A percentile compares a stretch with the other conserved stretches of the same genome.
Evolutionary conservation across 92 coral and sea anemone species (phyloP).

Genomic region (Epizoanthus stellaris): DNA sequence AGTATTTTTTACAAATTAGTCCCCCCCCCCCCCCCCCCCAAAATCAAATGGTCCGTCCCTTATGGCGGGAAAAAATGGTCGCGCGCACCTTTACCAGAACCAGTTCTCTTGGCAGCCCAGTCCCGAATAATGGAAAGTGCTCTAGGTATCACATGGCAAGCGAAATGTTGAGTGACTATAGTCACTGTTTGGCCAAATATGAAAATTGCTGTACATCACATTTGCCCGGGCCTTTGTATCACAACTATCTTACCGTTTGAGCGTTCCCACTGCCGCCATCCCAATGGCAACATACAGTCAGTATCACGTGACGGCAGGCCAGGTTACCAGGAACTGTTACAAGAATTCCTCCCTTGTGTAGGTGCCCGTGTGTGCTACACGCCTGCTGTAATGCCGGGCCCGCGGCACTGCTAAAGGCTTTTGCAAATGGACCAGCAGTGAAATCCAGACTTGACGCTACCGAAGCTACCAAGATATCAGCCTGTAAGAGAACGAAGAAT

Average conservation of each 20-base stretch:
- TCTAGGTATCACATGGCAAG: too few relatives aligned
- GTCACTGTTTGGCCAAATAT: too few relatives aligned
- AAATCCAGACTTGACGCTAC: conserved; percentile 47
- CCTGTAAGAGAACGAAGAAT: conserved; percentile 32
- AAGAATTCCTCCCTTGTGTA: conserved; percentile 51
- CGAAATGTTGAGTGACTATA: too few relatives aligned
- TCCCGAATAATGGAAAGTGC: too few relatives aligned
- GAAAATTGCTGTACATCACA: too few relatives aligned
- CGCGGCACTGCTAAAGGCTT: conserved; percentile 53
- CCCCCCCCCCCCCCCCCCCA: too few relatives aligned
- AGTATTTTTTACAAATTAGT: too few relatives aligned
- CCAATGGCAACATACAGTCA: conserved; percentile 65
- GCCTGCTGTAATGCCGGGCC: conserved; percentile 36
- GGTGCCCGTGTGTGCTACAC: conserved; percentile 25
- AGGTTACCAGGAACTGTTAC: conserved; percentile 50
- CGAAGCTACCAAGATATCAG: conserved; percentile 40
- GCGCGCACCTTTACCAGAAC: too few relatives aligned
- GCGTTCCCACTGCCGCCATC: conserved; percentile 39
- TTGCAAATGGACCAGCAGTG: conserved; percentile 46
- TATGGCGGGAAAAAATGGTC: too few relatives aligned
- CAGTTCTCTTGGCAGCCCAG: too few relatives aligned
- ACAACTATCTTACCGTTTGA: conserved; percentile 47
- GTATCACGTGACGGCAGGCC: conserved; percentile 61
- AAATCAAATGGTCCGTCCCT: too few relatives aligned
- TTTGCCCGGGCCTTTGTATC: not conserved